Conservation (phyloP, 1,140 invertebrate species). For the Drosophila takahashii region DNA sequence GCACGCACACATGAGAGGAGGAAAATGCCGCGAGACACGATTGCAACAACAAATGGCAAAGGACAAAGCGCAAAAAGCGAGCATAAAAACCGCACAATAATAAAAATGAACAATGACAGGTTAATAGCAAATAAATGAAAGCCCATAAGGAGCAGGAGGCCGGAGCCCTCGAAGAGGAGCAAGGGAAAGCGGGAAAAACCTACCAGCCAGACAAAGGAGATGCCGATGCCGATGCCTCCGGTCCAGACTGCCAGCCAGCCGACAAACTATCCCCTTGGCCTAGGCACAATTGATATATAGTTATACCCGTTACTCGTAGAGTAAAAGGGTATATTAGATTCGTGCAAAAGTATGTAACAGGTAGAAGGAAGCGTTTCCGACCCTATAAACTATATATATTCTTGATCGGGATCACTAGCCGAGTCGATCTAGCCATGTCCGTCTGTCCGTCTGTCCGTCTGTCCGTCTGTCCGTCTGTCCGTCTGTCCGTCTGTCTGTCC, state of each 20-base stretch:
- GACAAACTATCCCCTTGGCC: slow-evolving; percentile 62
- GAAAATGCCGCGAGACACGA: slow-evolving; percentile 79
- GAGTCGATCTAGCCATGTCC: too few species aligned
- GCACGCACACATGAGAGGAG: slow-evolving; percentile 54
- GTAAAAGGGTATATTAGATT: too few species aligned
- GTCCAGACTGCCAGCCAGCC: slow-evolving; percentile 7
- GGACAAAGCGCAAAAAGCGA: slow-evolving; percentile 47
- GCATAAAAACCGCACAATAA: slow-evolving; percentile 79
- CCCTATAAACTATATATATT: too few species aligned
- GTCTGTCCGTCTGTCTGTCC: too few species aligned
- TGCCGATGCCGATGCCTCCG: slow-evolving; percentile 18
- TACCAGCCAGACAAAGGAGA: slow-evolving; percentile 33
- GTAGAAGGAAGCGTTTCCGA: too few species aligned
- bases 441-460: too few species aligned
- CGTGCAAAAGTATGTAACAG: too few species aligned
- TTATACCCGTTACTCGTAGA: too few species aligned
- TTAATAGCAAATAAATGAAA: slow-evolving; percentile 85
- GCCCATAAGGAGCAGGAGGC: slow-evolving; percentile 77
- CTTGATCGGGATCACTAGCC: too few species aligned
- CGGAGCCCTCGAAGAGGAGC: slow-evolving; percentile 12
- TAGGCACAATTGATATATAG: slow-evolving; percentile 82
- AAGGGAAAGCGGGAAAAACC: slow-evolving; percentile 18
- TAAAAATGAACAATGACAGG: slow-evolving; percentile 85
- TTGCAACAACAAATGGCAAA: slow-evolving; percentile 53
- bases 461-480: too few species aligned